Conservation (phyloP, 2,113 vertebrate genomes). For the Oryzias javanicus region DNA sequence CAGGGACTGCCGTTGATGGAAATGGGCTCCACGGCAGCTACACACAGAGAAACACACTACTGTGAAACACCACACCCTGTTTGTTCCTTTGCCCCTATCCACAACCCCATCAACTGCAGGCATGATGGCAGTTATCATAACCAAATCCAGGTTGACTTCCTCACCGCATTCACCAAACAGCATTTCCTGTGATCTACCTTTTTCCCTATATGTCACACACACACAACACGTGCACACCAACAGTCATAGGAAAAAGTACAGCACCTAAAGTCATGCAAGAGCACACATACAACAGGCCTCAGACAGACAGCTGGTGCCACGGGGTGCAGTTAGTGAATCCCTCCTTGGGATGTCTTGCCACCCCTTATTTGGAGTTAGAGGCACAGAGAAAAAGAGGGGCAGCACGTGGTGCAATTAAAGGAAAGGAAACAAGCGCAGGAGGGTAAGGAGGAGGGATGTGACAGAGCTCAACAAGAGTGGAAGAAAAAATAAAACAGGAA, state of each 20-base stretch:
- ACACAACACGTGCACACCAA: constrained; percentile 9
- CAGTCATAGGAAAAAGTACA: constrained; percentile 12
- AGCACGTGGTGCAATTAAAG: constrained; percentile 53
- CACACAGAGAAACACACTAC: constrained; percentile 20
- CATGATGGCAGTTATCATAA: constrained; percentile 60
- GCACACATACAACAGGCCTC: constrained; percentile 36
- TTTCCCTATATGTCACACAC: constrained; percentile 5
- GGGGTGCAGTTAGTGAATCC: constrained; percentile 58
- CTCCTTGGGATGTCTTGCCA: constrained; percentile 46
- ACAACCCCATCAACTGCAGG: constrained; percentile 44
- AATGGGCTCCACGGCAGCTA: constrained; percentile 18
- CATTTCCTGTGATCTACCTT: constrained; percentile 25
- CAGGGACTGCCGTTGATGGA: constrained; percentile 55
- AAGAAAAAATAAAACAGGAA: constrained; percentile 50
- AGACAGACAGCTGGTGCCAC: constrained; percentile 68
- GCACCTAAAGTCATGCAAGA: constrained; percentile 31
- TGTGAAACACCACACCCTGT: constrained; percentile 56
- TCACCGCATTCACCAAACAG: constrained; percentile 45
- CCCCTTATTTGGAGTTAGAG: constrained; percentile 44
- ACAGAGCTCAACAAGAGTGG: constrained; percentile 30
- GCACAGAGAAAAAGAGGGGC: constrained; percentile 40
- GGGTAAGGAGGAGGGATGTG: constrained; percentile 12
- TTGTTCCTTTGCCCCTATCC: constrained; percentile 50
- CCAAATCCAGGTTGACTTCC: constrained; percentile 65
- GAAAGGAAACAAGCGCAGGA: constrained; percentile 40